Base-by-base conservation (phyloP, 2,888 invertebrate genomes). In the Hirtodrosophila trivittata region DNA sequence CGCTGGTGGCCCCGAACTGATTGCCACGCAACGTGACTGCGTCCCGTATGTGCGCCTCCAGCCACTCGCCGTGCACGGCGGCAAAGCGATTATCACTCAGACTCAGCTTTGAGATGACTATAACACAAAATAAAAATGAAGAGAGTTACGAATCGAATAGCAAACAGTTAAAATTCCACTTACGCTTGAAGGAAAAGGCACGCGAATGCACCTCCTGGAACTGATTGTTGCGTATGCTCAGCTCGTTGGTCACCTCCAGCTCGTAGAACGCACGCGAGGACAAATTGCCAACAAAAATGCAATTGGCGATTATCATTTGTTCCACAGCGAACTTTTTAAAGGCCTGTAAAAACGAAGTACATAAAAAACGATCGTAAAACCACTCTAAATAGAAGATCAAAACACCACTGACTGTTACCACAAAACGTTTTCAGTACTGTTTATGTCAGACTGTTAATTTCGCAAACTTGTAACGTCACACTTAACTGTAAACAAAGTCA, bases 281-380 rank as follows among this genome's bases (percentile, higher is more conserved):
- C 59, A 95, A 88, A 46, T 91, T 87, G 0, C 91, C 91, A 21
- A 91, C 90, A 41, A 95, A 92, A 8, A 86, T 90, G 14, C 94
- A 93, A 2, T 94, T 93, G 35, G 92, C 92, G 46, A 96, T 89
- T 68, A 93, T 91, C 66, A 96, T 92, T 70, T 93, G 93, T 28
- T 93, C 92, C 0, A 94, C 93, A 18, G 93, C 93, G 86, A 96
- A 95, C 90, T 95, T 95, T 85, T 96, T 96, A 83, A 96, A 95
- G 1, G 95, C 93, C 90, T 96, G 39, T 1, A 46, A 18, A 64
- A 63, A 46, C n/a, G 7, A 35, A 32, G 18, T 9, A 26, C 13
- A 25, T 25, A 6, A n/a, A n/a, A n/a, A n/a, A n/a, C n/a, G n/a
- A n/a, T n/a, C n/a, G n/a, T n/a, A n/a, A n/a, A n/a, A n/a, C n/a